Percentiles rank a stretch among this genome's conserved stretches.
These are phyloP conservation scores for Daubentonia madagascariensis DNA, from an alignment of 2,113 vertebrate genomes.

Conservation along the genomic window DNA sequence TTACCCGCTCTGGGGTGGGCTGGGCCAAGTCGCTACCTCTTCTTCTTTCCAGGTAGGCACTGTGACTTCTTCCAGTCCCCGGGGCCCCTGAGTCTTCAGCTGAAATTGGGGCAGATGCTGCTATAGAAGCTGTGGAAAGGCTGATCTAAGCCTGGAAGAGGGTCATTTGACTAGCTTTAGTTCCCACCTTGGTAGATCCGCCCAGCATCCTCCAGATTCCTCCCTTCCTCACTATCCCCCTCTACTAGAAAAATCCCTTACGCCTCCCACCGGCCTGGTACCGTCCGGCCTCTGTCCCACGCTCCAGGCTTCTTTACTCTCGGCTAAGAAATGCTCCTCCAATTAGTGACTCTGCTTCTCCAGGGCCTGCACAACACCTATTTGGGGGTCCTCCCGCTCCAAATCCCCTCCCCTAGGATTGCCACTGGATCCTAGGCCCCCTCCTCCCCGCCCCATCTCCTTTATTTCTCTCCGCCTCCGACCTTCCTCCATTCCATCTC, in stretches of 20 bases:
- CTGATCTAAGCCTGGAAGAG: slow-evolving; percentile 43
- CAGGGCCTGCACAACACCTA: not conserved
- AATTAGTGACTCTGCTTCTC: not conserved
- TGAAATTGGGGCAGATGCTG: slow-evolving; percentile 61
- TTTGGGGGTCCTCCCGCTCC: not conserved
- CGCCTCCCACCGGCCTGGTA: not conserved
- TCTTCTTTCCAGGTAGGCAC: slow-evolving; percentile 63
- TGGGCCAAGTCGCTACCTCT: slow-evolving; percentile 55
- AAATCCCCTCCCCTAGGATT: not conserved
- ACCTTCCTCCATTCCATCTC: not conserved
- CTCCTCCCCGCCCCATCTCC: slow-evolving; percentile 5
- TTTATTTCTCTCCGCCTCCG: not conserved
- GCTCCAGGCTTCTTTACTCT: not conserved
- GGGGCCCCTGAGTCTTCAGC: slow-evolving; percentile 58
- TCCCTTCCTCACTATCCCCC: not conserved
- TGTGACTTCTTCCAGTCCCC: slow-evolving; percentile 64
- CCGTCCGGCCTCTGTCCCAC: not conserved
- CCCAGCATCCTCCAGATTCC: not conserved
- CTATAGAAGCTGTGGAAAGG: slow-evolving; percentile 21
- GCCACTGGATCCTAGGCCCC: not conserved
- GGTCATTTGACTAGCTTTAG: slow-evolving; percentile 3
- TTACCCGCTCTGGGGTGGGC: slow-evolving; percentile 74
- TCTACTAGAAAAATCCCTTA: not conserved
- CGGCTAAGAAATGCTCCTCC: not conserved
- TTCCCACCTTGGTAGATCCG: not conserved